Base-by-base conservation (phyloP, 1,140 invertebrate genomes). In the Holotrichia oblita region DNA sequence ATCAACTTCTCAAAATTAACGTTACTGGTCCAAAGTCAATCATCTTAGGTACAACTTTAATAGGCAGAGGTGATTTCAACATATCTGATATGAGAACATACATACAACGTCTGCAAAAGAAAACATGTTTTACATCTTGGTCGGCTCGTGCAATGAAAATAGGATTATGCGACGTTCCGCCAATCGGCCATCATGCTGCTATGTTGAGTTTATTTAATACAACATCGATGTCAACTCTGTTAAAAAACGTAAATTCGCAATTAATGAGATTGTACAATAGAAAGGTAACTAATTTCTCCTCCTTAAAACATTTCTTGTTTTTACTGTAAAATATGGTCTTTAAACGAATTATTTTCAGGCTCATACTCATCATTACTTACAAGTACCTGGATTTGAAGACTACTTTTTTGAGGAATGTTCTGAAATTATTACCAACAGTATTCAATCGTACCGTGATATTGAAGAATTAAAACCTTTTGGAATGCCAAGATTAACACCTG, bases 341-440 rank as follows among this genome's bases (percentile, higher is more conserved):
- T 76, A 78, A 73, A n/a, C n/a, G 77, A 76, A 69, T 41, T 76
- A 12, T 64, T 86, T 85, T 80, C 81, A 90, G 89, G 90, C 89
- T 82, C 88, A 90, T 80, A 84, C 89, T 42, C 88, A 91, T 84
- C 89, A 91, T 80, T 91, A 90, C 80, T 81, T 87, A 8, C 83
- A 89, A 84, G 85, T 90, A 4, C 79, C 86, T 73, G 85, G 86
- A 44, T 90, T 91, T 78, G 88, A 90, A 78, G 82, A 84, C 73
- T 80, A 87, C 34, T 83, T 87, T 78, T 90, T 91, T 83, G 42
- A 79, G 12, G 86, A 89, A 48, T 86, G 88, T 64, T 84, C 83
- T 82, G 87, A 89, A 77, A 84, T 73, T 20, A 81, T 90, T 17
- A 22, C 79, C n/a, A 80, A 79, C 42, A 79, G 87, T 40, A 86